A percentile compares a stretch with the other conserved stretches of the same genome.
Conservation (phyloP, 2,888 invertebrate species). For the Antitype chi region DNA sequence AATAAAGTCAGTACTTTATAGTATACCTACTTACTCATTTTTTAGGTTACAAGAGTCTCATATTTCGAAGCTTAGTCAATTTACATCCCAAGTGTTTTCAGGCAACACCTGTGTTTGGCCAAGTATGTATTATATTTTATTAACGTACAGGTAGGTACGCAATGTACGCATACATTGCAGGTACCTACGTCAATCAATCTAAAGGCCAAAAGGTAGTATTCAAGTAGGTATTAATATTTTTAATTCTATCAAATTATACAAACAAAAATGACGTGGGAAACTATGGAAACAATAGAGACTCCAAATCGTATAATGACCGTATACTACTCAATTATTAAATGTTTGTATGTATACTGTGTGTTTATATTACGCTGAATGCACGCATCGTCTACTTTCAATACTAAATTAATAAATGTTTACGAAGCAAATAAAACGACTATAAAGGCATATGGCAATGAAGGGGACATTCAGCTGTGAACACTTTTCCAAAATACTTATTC, state of each 20-base stretch:
- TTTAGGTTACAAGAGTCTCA: too few relatives aligned
- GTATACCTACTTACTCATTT: background rate
- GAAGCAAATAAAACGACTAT: constrained; percentile 17
- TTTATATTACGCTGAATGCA: constrained; percentile 44
- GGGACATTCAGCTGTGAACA: constrained; percentile 39
- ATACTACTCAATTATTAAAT: constrained; percentile 5
- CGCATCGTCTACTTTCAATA: constrained; percentile 55
- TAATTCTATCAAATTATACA: constrained; percentile 28
- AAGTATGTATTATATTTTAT: background rate
- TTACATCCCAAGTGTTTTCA: background rate
- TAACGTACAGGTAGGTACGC: background rate
- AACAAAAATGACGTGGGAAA: constrained; percentile 34
- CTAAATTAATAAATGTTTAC: constrained; percentile 46
- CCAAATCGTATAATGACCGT: constrained; percentile 29
- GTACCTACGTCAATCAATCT: constrained; percentile 20
- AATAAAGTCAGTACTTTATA: background rate
- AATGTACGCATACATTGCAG: background rate
- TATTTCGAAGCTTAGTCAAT: background rate
- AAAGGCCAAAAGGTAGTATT: background rate
- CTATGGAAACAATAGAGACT: constrained; percentile 23
- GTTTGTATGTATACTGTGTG: background rate
- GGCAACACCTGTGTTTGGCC: background rate
- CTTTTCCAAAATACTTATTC: constrained; percentile 7
- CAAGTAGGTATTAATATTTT: background rate
- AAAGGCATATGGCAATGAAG: background rate